Evolutionary conservation across 2,113 vertebrate genomes (phyloP).

Genomic region (Sardina pilchardus): DNA sequence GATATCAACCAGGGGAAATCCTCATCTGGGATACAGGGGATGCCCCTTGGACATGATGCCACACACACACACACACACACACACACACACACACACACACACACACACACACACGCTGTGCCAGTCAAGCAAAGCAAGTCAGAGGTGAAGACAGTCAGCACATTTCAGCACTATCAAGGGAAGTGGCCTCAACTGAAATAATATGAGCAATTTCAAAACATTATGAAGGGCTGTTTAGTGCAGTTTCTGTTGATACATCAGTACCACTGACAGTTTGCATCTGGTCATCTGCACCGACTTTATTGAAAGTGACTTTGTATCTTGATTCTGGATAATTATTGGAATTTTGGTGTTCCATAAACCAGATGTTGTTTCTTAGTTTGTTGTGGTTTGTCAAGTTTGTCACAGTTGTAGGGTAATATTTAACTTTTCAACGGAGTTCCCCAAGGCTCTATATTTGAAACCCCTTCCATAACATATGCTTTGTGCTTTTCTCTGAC

Average conservation of each 20-base stretch:
- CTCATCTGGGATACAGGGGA: background rate
- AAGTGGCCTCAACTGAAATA: background rate
- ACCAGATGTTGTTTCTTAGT: background rate
- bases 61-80: background rate
- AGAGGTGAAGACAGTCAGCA: slow-evolving; percentile 2
- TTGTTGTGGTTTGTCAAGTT: background rate
- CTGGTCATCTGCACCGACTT: background rate
- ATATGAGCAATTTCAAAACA: background rate
- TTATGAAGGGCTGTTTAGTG: background rate
- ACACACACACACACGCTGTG: background rate
- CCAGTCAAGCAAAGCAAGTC: background rate
- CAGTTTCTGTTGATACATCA: background rate
- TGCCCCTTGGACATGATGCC: background rate
- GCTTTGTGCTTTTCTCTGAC: background rate
- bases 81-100: background rate
- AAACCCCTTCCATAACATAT: background rate
- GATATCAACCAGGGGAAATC: background rate
- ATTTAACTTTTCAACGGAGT: background rate
- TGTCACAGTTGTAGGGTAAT: background rate
- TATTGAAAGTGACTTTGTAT: background rate
- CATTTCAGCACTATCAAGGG: background rate
- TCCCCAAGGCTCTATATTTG: slow-evolving; percentile 9
- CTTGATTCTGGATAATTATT: background rate
- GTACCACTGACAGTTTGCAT: background rate
- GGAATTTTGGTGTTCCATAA: background rate